Base-by-base conservation (phyloP, 2,888 invertebrate genomes). In the Abrostola tripartita region DNA sequence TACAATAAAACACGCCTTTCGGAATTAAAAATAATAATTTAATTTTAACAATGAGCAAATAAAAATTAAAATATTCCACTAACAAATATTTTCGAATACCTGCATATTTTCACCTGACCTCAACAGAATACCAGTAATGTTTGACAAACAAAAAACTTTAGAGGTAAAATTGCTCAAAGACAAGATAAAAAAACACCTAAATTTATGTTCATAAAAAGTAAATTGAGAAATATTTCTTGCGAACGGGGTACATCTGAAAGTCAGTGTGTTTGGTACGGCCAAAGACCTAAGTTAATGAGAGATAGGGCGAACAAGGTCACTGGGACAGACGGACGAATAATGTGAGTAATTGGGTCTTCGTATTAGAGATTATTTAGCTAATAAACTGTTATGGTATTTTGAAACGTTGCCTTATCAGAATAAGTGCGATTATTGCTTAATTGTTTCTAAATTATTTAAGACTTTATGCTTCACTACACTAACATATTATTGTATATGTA, bases 221-320 rank as follows among this genome's bases (percentile, higher is more conserved):
- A 88, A 90, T 83, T 79, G 89, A 87, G 87, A 90, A 89, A 87
- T 85, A 86, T 90, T 92, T 92, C 90, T 88, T 88, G 84, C 79
- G 83, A 83, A 81, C 81, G 75, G 24, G 80, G 91, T 85, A 79
- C 92, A 78, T 92, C 92, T 93, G 90, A 93, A 93, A 91, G 93
- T 92, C 93, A 92, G 84, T 83, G 52, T 83, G 86, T 86, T 82
- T 85, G 83, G 62, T 60, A 65, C 84, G 90, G 91, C 58, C 92
- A 90, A 92, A 88, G 91, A 92, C 84, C 85, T 88, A 88, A 74
- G 65, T 70, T 82, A 80, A 92, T 92, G 90, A 88, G 86, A 85
- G 87, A 87, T 86, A 90, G 92, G 92, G 83, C 91, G 74, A 68
- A 55, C 81, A 88, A 92, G 92, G 93, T 88, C 88, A 79, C 72